These are phyloP conservation scores for Cylloceria caligata DNA, from an alignment of 2,888 invertebrate genomes.

Conservation along the genomic window DNA sequence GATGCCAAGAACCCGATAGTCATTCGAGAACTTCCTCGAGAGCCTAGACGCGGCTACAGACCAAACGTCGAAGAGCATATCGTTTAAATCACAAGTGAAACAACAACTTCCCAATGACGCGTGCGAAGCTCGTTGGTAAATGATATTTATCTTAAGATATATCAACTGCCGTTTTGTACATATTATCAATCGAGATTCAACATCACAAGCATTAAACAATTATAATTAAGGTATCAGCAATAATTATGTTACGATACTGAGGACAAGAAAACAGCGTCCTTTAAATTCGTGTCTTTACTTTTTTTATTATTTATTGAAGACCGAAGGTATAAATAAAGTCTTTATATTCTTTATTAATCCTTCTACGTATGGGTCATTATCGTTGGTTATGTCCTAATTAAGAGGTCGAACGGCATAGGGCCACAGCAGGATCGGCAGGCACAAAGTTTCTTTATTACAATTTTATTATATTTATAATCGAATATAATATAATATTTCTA, in stretches of 20 bases:
- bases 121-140: not conserved
- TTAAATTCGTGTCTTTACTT: conserved; percentile 27
- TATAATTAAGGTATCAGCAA: conserved; percentile 31
- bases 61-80: conserved; percentile 57
- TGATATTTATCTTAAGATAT: conserved; percentile 33
- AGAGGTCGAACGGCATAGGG: conserved; percentile 60
- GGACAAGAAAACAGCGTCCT: not conserved
- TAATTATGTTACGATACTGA: not conserved
- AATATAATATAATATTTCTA: conserved; percentile 36
- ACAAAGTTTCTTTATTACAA: conserved; percentile 43
- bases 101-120: not conserved
- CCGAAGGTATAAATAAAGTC: conserved; percentile 74
- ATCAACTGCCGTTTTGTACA: conserved; percentile 17
- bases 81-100: conserved; percentile 38
- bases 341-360: conserved; percentile 43
- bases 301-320: conserved; percentile 71
- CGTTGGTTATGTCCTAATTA: conserved; percentile 40
- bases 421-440: conserved; percentile 52
- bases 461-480: conserved; percentile 27
- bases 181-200: conserved; percentile 29
- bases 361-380: conserved; percentile 28
- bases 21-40: conserved; percentile 76
- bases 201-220: conserved; percentile 13
- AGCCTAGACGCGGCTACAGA: conserved; percentile 78
- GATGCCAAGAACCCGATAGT: conserved; percentile 61